Conservation (phyloP, 2,888 invertebrate genomes). For the Junonia oenone region DNA sequence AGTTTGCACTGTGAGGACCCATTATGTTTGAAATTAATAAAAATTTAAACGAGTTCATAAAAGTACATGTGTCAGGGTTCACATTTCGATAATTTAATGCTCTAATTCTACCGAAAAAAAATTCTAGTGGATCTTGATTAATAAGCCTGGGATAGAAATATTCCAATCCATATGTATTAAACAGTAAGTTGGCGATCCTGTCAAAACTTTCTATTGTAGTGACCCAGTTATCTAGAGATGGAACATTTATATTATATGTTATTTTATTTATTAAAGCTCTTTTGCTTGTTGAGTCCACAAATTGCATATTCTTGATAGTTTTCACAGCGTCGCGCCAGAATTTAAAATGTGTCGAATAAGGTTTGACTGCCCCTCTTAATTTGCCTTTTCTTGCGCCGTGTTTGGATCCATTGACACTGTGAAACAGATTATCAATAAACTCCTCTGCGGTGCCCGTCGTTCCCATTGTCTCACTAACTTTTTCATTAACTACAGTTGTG, state of each 20-base stretch:
- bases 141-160: slow-evolving; percentile 29
- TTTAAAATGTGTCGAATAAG: slow-evolving; percentile 9
- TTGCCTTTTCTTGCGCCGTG: slow-evolving; percentile 15
- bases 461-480: no score
- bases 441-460: slow-evolving; percentile 19
- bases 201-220: slow-evolving; percentile 29
- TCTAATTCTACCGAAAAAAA: slow-evolving; percentile 32
- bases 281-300: slow-evolving; percentile 16
- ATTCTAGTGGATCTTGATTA: slow-evolving; percentile 33
- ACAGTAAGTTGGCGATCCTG: slow-evolving; percentile 26
- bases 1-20: background rate
- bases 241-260: slow-evolving; percentile 19
- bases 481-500: background rate
- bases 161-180: slow-evolving; percentile 23
- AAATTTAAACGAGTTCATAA: slow-evolving; percentile 28
- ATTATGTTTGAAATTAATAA: slow-evolving; percentile 23
- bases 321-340: slow-evolving; percentile 26
- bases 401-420: slow-evolving; percentile 19
- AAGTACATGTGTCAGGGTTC: slow-evolving; percentile 30
- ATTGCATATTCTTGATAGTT: slow-evolving; percentile 22
- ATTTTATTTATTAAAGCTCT: slow-evolving; percentile 5
- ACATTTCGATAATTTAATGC: slow-evolving; percentile 31
- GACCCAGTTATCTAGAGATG: slow-evolving; percentile 28
- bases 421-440: slow-evolving; percentile 25
- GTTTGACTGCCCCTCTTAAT: slow-evolving; percentile 18